Evolutionary conservation across 2,888 invertebrate genomes (phyloP).

Genomic region (Spilosoma lubricipeda): DNA sequence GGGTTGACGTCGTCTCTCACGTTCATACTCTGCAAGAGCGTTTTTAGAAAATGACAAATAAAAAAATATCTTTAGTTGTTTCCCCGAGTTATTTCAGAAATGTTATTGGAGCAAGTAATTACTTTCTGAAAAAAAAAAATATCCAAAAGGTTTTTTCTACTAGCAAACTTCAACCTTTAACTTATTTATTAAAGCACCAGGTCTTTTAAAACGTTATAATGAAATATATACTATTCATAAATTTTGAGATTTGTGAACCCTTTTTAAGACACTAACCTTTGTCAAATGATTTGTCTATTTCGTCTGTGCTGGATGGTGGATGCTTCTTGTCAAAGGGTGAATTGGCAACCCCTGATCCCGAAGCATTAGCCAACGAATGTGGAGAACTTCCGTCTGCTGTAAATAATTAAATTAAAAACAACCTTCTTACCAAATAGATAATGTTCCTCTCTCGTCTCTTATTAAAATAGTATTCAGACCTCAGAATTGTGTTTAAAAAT

Average conservation of each 20-base stretch:
- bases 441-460: neutral
- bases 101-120: neutral
- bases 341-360: constrained; percentile 56
- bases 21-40: constrained; percentile 74
- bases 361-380: constrained; percentile 67
- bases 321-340: constrained; percentile 76
- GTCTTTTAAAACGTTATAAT: neutral
- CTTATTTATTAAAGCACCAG: neutral
- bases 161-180: neutral
- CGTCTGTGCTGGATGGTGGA: constrained; percentile 67
- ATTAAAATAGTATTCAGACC: neutral
- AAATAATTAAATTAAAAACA: constrained; percentile 1
- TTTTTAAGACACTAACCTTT: constrained; percentile 65
- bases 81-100: neutral
- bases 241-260: too few species aligned
- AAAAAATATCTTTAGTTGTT: neutral
- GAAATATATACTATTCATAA: too few species aligned
- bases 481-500: neutral
- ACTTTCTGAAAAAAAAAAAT: neutral
- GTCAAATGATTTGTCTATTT: constrained; percentile 81
- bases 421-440: neutral
- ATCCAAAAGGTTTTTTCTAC: neutral
- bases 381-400: constrained; percentile 77
- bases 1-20: constrained; percentile 77
- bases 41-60: neutral